Evolutionary conservation across 2,888 invertebrate genomes (phyloP), one percentile per base, ranked within the genome.

Genomic region (Chrysomela aeneicollis): DNA sequence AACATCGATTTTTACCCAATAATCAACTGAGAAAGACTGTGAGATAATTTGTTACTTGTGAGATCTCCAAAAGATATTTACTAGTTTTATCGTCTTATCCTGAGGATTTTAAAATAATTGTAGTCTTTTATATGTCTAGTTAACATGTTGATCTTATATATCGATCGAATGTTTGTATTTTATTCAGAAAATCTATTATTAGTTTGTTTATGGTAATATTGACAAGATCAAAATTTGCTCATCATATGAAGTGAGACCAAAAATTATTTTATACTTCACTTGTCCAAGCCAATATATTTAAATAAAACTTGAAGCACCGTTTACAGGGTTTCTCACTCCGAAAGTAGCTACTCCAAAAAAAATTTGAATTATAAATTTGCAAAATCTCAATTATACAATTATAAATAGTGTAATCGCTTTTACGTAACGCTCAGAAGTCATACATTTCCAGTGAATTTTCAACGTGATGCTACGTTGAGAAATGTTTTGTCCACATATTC

Each of bases 161-260:
- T 26, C 6, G 4, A n/a, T n/a, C n/a, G n/a, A n/a, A n/a, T n/a
- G n/a, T n/a, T n/a, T n/a, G n/a, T 35, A 5, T 35, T 35, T 9
- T 10, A 35, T 35, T 10, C 32, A 2, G 10, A 35, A 35, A 35
- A 35, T 35, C 1, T 8, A 26, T 5, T 35, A 8, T 35, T 6
- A 35, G 5, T 10, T 35, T 9, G 10, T 26, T 26, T 5, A 5
- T 3, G 8, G 8, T 26, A 35, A 35, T 10, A 35, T 35, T 6
- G n/a, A 42, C 15, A 15, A 42, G 42, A 42, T 42, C 10, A 15
- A 42, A 42, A 42, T 42, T 42, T 42, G 42, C 42, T 42, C 42
- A 42, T 42, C 15, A 42, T 42, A 42, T 42, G n/a, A 42, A 42
- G 42, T 42, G 42, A 42, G 15, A n/a, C 42, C n/a, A 42, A 26